phyloP scores from a whole-genome alignment of 1,140 invertebrate genomes.

The Sycophila sp. region DNA sequence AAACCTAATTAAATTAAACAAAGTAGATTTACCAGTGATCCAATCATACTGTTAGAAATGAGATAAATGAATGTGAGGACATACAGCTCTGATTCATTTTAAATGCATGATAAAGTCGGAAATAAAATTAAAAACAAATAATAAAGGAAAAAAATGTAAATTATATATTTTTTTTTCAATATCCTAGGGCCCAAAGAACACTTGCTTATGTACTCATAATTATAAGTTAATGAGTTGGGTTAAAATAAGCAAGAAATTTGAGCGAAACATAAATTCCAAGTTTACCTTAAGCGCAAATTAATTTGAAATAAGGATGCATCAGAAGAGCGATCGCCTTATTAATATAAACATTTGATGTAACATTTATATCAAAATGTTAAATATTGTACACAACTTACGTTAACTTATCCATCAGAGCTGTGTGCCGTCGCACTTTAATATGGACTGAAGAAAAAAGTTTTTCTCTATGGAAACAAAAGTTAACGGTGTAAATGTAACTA shows the following conservation, averaged over 20 bases:
- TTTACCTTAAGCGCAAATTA: constrained; percentile 47
- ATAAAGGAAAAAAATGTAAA: constrained; percentile 34
- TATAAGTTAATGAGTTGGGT: constrained; percentile 13
- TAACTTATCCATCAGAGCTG: constrained; percentile 54
- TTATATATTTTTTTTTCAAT: constrained; percentile 8
- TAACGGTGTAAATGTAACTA: constrained; percentile 42
- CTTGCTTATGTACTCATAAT: neutral
- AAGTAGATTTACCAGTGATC: neutral
- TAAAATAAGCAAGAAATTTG: constrained; percentile 48
- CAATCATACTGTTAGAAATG: constrained; percentile 8
- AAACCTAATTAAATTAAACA: neutral
- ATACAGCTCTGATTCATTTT: constrained; percentile 28
- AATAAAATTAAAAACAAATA: neutral
- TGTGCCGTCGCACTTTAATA: constrained; percentile 56
- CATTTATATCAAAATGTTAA: constrained; percentile 45
- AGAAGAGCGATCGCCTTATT: neutral
- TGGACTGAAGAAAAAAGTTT: constrained; percentile 57
- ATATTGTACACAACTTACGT: constrained; percentile 58
- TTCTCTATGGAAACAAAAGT: constrained; percentile 60
- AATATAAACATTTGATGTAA: no score
- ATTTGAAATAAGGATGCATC: constrained; percentile 37
- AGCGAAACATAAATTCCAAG: constrained; percentile 43
- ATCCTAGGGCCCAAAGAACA: neutral
- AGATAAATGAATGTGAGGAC: constrained; percentile 22
- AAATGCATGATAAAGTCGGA: neutral